Evolutionary conservation across 2,888 invertebrate species (phyloP), one percentile per base, ranked within the genome.

Genomic region (Rhagonycha lutea): DNA sequence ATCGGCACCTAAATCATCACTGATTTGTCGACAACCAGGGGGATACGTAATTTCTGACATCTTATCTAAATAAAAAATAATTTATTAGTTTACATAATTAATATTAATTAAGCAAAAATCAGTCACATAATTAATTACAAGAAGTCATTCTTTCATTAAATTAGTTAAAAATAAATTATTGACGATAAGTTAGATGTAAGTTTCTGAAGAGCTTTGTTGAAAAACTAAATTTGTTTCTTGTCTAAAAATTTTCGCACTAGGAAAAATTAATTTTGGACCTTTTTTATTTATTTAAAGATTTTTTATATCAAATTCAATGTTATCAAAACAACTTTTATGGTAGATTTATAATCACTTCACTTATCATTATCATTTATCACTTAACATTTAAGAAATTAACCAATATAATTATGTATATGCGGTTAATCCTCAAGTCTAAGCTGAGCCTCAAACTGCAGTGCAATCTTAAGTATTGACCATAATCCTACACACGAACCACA

Each of bases 11-110:
- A 98, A 91, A 89, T 98, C 98, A 89, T 98, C 98, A 83, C 94
- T 94, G 83, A 98, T 94, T 80, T 98, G 97, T 85, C 97, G 94
- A 89, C 98, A 98, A 86, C 97, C 97, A 86, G 95, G 92, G 85
- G 98, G 98, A 91, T 98, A 98, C 85, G 94, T 91, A 88, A 97
- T 95, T 89, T 95, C 95, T 89, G 94, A 91, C 95, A 95, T 95
- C 81, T 83, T 85, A 62, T 14, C 78, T 78, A 75, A 29, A 72
- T 47, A 68, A 77, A 18, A 23, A 70, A 65, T 68, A n/a, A 4
- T n/a, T 47, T 47, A 3, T 14, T 60, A 47, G n/a, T 18, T 32
- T 32, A 47, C 14, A 47, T 14, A 47, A 26, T 24, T 14, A 28
- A 26, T 67, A 28, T n/a, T 24, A 67, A 67, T 26, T 28, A 67